Percentiles rank a stretch among this genome's conserved stretches.
Conservation (phyloP, 2,888 invertebrate species). For the Ellobium chinense region DNA sequence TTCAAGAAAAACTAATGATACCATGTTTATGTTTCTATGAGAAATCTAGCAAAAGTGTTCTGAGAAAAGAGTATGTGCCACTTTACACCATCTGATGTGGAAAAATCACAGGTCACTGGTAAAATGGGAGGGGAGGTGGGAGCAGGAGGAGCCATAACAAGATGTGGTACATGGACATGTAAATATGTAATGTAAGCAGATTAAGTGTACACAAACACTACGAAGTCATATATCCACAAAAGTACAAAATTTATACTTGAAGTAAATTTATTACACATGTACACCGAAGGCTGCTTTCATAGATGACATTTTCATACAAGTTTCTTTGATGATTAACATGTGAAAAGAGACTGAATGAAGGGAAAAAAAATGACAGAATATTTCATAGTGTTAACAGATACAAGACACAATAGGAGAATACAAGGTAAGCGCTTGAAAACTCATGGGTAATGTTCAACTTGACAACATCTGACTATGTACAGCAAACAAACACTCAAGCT, state of each 20-base stretch:
- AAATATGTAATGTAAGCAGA: neutral
- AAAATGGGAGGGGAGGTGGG: neutral
- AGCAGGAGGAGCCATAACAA: neutral
- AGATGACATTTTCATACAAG: neutral
- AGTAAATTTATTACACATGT: neutral
- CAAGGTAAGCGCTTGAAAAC: neutral
- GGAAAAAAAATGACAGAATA: neutral
- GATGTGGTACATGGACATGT: neutral
- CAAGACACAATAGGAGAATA: neutral
- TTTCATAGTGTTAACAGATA: neutral
- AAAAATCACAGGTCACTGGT: constrained; percentile 21
- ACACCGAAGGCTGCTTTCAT: neutral
- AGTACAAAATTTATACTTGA: neutral
- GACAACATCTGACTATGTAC: neutral
- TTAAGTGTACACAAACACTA: neutral
- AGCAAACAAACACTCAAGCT: neutral
- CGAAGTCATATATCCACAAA: neutral
- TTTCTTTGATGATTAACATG: neutral
- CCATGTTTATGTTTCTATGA: no score
- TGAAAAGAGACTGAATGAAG: neutral
- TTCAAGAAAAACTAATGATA: no score
- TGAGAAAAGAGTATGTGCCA: neutral
- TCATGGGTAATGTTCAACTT: neutral
- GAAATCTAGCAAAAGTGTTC: no score
- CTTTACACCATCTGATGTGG: neutral